Conservation (phyloP, 2,797 vertebrate species). For the Picus viridis region DNA sequence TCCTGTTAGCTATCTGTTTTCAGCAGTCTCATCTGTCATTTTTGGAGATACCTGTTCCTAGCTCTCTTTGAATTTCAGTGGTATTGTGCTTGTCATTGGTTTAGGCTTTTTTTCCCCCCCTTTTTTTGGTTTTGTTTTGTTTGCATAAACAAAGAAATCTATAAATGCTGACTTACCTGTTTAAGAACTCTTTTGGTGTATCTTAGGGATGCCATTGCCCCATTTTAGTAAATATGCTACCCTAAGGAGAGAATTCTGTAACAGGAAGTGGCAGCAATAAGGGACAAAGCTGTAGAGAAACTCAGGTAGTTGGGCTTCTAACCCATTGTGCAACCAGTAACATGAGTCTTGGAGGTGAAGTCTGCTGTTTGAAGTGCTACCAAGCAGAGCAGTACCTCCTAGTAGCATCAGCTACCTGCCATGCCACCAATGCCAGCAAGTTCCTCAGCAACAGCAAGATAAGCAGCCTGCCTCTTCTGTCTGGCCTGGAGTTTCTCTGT, state of each 20-base stretch:
- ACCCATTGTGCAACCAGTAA: background rate
- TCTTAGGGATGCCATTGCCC: background rate
- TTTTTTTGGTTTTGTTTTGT: slow-evolving; percentile 9
- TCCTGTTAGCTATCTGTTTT: background rate
- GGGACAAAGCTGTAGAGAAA: background rate
- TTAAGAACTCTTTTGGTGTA: background rate
- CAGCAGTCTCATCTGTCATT: background rate
- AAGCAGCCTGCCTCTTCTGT: background rate
- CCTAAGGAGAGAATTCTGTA: background rate
- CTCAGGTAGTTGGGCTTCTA: background rate
- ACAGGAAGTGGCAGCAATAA: background rate
- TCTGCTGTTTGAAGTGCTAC: background rate
- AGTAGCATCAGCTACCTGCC: background rate
- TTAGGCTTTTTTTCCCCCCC: background rate
- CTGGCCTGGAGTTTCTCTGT: background rate
- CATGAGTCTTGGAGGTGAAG: background rate
- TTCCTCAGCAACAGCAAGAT: background rate
- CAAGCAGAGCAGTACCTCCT: background rate
- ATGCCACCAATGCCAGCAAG: background rate
- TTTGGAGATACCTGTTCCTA: background rate
- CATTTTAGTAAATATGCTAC: background rate
- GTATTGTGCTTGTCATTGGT: background rate
- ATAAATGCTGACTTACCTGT: background rate
- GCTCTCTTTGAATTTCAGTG: slow-evolving; percentile 8
- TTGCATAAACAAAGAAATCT: background rate